Conservation (phyloP, 2,888 invertebrate genomes). For the Caradrina kadenii region DNA sequence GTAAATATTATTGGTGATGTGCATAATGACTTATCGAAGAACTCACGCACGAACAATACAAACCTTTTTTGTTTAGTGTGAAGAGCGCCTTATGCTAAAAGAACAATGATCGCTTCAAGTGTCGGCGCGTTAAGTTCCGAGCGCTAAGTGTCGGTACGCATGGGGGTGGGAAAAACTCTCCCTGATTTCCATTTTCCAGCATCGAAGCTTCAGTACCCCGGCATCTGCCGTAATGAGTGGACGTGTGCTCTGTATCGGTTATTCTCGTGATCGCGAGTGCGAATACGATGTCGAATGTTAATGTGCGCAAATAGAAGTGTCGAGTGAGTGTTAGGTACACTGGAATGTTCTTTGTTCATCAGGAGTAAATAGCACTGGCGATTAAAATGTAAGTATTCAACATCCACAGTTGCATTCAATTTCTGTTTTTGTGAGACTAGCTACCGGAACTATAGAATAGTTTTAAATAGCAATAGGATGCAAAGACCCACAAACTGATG, state of each 20-base stretch:
- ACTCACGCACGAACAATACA: not conserved
- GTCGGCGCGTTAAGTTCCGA: slow-evolving; percentile 62
- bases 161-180: slow-evolving; percentile 70
- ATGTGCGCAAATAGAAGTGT: slow-evolving; percentile 74
- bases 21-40: not conserved
- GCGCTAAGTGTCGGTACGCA: slow-evolving; percentile 65
- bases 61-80: not conserved
- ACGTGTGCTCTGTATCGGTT: slow-evolving; percentile 70
- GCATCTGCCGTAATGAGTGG: slow-evolving; percentile 77
- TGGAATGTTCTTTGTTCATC: slow-evolving; percentile 66
- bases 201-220: slow-evolving; percentile 79
- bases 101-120: slow-evolving; percentile 62
- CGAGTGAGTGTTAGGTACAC: slow-evolving; percentile 73
- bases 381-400: slow-evolving; percentile 54
- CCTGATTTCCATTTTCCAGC: slow-evolving; percentile 55
- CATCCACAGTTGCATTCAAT: not conserved
- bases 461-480: not conserved
- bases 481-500: not conserved
- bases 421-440: not conserved
- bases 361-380: slow-evolving; percentile 28
- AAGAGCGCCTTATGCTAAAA: slow-evolving; percentile 21
- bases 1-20: slow-evolving; percentile 4
- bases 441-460: not conserved
- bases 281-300: slow-evolving; percentile 82
- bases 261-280: slow-evolving; percentile 74